These are phyloP conservation scores for Cassiopea andromeda DNA, from an alignment of 30 jellyfish, hydroid and myxozoan species.

Conservation along the genomic window DNA sequence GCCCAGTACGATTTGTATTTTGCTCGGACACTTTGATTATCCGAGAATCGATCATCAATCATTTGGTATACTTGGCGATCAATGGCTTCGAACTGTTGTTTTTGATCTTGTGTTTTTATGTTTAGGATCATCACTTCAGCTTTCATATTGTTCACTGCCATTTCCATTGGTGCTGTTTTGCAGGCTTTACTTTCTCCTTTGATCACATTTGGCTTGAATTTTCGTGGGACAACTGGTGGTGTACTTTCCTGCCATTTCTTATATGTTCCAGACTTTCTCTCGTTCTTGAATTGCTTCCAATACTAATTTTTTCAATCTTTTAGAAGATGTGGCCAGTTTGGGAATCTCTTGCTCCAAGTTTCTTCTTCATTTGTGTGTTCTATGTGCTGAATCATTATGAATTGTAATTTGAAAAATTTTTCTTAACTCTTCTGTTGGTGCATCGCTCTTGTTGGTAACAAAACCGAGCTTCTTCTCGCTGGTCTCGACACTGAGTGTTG, in stretches of 20 bases:
- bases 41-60: conserved; percentile 30
- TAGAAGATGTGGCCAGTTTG: conserved; percentile 28
- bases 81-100: conserved; percentile 22
- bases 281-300: conserved; percentile 27
- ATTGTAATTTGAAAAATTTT: conserved; percentile 5
- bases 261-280: conserved; percentile 20
- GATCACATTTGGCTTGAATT: conserved; percentile 5
- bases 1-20: conserved; percentile 23
- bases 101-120: conserved; percentile 23
- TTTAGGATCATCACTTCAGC: conserved; percentile 17
- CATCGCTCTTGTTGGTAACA: neutral
- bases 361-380: conserved; percentile 5
- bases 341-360: conserved; percentile 14
- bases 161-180: conserved; percentile 12
- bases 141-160: conserved; percentile 22
- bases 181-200: conserved; percentile 14
- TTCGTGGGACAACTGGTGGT: conserved; percentile 16
- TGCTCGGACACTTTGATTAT: conserved; percentile 4
- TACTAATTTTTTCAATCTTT: conserved; percentile 9
- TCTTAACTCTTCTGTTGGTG: conserved; percentile 6
- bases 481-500: neutral
- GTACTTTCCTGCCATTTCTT: conserved; percentile 29
- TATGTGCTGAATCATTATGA: conserved; percentile 11
- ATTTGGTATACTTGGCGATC: conserved; percentile 32
- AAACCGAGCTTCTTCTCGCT: neutral